Evolutionary conservation across 30 jellyfish, hydroid and myxozoan species (phyloP).

Genomic region (Aurelia sp.): DNA sequence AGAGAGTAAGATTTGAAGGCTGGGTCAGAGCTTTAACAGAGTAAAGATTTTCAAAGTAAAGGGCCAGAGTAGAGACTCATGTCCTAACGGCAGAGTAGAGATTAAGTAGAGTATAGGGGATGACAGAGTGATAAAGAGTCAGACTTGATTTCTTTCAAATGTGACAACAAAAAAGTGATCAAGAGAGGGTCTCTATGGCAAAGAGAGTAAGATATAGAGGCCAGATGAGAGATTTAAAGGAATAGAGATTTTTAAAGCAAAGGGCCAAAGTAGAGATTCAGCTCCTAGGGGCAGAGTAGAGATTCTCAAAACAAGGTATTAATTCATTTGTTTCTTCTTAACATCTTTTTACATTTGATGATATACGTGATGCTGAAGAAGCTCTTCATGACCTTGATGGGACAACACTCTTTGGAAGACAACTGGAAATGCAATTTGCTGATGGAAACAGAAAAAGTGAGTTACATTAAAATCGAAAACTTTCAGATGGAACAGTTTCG

Average conservation of each 20-base stretch:
- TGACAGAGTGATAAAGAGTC: too few relatives aligned
- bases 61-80: slow-evolving; percentile 1
- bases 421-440: slow-evolving; percentile 85
- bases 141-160: too few relatives aligned
- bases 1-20: too few relatives aligned
- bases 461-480: slow-evolving; percentile 6
- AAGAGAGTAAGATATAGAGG: too few relatives aligned
- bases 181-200: too few relatives aligned
- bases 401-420: slow-evolving; percentile 81
- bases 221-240: background rate
- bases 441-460: slow-evolving; percentile 96
- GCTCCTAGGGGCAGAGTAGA: slow-evolving; percentile 5
- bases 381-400: slow-evolving; percentile 95
- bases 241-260: background rate
- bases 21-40: too few relatives aligned
- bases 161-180: too few relatives aligned
- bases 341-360: slow-evolving; percentile 75
- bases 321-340: background rate
- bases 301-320: background rate
- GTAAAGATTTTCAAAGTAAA: background rate
- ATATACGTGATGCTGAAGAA: slow-evolving; percentile 97
- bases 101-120: background rate
- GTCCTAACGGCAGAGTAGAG: slow-evolving; percentile 15
- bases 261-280: slow-evolving; percentile 7
- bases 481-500: too few relatives aligned